Evolutionary conservation across 2,797 vertebrate genomes (phyloP), one percentile per base, ranked within the genome.

Genomic region (Gymnocypris eckloni): DNA sequence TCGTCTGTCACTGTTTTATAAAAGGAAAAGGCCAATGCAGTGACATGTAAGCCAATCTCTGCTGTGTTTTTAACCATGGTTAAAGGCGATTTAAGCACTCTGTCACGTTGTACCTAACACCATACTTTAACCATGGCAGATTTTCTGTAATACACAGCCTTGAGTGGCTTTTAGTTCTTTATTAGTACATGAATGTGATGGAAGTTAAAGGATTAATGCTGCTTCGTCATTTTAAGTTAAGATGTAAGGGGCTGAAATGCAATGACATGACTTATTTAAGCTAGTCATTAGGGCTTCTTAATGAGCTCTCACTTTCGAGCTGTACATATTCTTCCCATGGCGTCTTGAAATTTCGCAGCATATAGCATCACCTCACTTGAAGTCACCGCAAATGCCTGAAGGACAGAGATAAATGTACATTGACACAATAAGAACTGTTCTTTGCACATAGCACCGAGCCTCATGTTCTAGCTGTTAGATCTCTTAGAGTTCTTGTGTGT

Each of bases 251-350:
- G 37, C 39, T 71, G 15, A 56, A 50, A 71, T 71, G 2, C 37
- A 28, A 43, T 72, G 80, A 28, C 20, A 52, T 52, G 43, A 81
- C 12, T 39, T 9, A 54, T 81, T 52, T 41, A 69, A 70, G 28
- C 12, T 54, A 8, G 22, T 43, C 41, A 6, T 59, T n/a, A 73
- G 41, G 50, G 54, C 33, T 9, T 39, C 54, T 33, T 70, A 78
- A 84, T 45, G 64, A 78, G 33, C 50, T 69, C 83, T 79, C 22
- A 45, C 77, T 72, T 79, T 56, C 20, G 50, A 33, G 61, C 59
- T 25, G 69, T 18, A 72, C 33, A 28, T 15, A 20, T n/a, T 25
- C 13, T 72, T 64, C 41, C 41, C 70, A 45, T 48, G 67, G 37
- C 4, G 10, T 11, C 15, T 79, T 72, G 25, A 79, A 20, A 39